A percentile compares a stretch with the other conserved stretches of the same genome.
phyloP scores from a whole-genome alignment of 2,113 vertebrate genomes.

The Chionodraco myersi region DNA sequence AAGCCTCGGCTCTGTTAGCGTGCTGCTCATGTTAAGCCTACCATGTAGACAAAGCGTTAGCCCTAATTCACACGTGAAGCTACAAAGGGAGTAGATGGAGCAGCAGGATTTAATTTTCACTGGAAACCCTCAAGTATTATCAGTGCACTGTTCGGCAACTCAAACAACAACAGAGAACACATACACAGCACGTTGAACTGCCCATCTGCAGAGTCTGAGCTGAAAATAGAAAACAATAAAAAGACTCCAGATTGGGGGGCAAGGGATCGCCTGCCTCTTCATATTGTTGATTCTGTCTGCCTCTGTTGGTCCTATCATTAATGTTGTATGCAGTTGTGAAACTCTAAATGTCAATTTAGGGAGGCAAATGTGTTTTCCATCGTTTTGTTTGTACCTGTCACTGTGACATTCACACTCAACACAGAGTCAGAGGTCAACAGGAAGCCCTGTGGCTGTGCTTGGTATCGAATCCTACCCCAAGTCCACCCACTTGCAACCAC shows the following conservation, averaged over 20 bases:
- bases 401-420: background rate
- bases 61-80: background rate
- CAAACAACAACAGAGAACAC: background rate
- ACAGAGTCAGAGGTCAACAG: slow-evolving; percentile 42
- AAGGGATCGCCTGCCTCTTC: background rate
- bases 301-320: background rate
- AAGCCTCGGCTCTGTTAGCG: background rate
- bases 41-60: background rate
- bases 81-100: background rate
- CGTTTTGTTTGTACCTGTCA: background rate
- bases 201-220: background rate
- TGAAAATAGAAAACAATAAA: background rate
- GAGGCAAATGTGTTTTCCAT: too few relatives aligned
- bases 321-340: background rate
- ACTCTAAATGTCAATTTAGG: background rate
- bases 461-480: slow-evolving; percentile 27
- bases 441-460: slow-evolving; percentile 6
- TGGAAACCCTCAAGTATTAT: background rate
- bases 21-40: background rate
- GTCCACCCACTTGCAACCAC: slow-evolving; percentile 23
- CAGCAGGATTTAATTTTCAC: background rate
- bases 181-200: background rate
- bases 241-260: background rate
- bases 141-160: background rate
- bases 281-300: background rate